Evolutionary conservation across 1,140 invertebrate species (phyloP).

Genomic region (Apis laboriosa): DNA sequence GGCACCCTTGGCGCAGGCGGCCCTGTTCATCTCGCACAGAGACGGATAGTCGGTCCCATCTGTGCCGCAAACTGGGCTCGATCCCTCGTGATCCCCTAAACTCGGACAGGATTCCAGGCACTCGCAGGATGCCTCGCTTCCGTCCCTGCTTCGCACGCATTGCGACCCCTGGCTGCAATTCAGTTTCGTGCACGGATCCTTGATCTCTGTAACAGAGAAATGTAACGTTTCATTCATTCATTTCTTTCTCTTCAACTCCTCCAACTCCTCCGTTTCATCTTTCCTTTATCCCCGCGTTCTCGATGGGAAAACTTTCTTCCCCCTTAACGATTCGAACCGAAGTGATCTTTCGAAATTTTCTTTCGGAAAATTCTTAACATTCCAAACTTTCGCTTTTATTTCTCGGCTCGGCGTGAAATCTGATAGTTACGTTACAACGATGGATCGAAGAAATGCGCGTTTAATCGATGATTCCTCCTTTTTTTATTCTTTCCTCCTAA

Average conservation of each 20-base stretch:
- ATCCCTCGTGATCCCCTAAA: slow-evolving; percentile 90
- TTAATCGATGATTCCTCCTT: slow-evolving; percentile 48
- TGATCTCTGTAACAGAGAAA: slow-evolving; percentile 85
- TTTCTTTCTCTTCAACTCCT: no score
- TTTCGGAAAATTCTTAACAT: no score
- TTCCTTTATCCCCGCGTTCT: no score
- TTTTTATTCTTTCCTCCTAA: background rate
- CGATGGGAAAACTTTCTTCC: no score
- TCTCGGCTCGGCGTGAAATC: no score
- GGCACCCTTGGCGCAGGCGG: slow-evolving; percentile 87
- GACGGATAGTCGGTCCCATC: slow-evolving; percentile 89
- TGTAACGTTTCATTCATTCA: background rate
- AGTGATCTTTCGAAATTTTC: no score
- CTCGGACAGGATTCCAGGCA: slow-evolving; percentile 89
- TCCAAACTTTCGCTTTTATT: no score
- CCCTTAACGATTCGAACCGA: no score
- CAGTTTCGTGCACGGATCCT: slow-evolving; percentile 88
- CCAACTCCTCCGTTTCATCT: no score
- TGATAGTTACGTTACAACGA: background rate
- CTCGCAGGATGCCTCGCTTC: slow-evolving; percentile 86
- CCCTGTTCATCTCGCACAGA: slow-evolving; percentile 89
- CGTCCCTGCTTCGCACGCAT: slow-evolving; percentile 89
- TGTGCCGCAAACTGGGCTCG: slow-evolving; percentile 87
- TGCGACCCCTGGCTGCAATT: slow-evolving; percentile 88
- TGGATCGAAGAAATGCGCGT: background rate